A percentile compares a stretch with the other conserved stretches of the same genome.
These are phyloP conservation scores for Podargus strigoides DNA, from an alignment of 2,797 vertebrate species.

Conservation along the genomic window DNA sequence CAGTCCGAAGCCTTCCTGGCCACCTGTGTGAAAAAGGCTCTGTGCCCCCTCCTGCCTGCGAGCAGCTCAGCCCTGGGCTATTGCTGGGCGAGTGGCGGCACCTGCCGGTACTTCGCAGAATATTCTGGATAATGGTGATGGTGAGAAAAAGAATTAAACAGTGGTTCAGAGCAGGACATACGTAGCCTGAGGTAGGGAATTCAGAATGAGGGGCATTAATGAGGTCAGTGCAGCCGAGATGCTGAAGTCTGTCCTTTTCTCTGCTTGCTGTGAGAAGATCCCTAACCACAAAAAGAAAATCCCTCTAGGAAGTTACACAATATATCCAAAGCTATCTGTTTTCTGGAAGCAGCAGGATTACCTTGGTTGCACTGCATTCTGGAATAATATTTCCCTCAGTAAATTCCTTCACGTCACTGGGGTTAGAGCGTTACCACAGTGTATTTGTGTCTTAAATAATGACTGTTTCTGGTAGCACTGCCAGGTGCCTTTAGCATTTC, in stretches of 20 bases:
- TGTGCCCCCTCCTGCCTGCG: not conserved
- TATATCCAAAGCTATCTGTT: not conserved
- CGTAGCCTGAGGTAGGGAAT: not conserved
- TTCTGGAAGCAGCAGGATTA: not conserved
- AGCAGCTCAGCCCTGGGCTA: not conserved
- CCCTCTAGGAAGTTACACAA: not conserved
- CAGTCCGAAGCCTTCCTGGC: not conserved
- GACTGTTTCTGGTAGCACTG: not conserved
- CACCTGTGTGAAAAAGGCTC: not conserved
- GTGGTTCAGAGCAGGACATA: not conserved
- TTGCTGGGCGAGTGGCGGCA: slow-evolving; percentile 37
- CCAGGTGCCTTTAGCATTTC: not conserved
- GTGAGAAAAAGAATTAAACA: not conserved
- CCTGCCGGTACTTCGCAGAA: slow-evolving; percentile 6
- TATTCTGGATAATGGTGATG: not conserved
- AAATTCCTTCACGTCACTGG: not conserved
- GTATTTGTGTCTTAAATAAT: not conserved
- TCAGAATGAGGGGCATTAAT: not conserved
- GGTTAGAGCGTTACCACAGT: not conserved
- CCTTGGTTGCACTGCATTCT: not conserved
- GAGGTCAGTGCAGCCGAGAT: not conserved
- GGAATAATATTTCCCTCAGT: not conserved
- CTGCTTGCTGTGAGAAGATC: not conserved
- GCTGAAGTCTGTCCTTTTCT: not conserved
- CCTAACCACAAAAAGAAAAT: not conserved